Evolutionary conservation across 2,113 vertebrate species (phyloP).

Genomic region (Chelonoidis abingdonii): DNA sequence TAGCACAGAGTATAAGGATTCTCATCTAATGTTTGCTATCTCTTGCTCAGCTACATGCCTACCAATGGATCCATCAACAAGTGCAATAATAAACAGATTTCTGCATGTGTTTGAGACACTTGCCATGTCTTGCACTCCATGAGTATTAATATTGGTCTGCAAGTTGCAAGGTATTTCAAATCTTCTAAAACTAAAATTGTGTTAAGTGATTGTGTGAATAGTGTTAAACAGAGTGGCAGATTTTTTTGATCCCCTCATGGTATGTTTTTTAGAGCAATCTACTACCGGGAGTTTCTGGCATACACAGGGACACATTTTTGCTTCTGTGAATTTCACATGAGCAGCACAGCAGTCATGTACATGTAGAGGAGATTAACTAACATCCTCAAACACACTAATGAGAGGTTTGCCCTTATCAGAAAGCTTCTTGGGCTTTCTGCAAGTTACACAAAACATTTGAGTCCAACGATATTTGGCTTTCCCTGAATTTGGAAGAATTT

Average conservation of each 20-base stretch:
- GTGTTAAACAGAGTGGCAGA: background rate
- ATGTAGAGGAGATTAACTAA: background rate
- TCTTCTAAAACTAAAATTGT: background rate
- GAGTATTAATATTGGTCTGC: background rate
- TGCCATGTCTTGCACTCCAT: background rate
- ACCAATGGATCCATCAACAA: conserved; percentile 38
- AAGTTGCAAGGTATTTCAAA: background rate
- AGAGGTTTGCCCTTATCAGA: fast-evolving
- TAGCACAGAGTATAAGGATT: conserved; percentile 9
- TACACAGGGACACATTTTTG: background rate
- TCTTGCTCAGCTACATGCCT: conserved; percentile 43
- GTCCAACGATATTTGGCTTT: background rate
- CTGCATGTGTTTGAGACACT: background rate
- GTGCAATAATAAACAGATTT: background rate
- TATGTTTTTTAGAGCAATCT: background rate
- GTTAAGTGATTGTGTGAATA: background rate
- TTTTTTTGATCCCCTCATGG: fast-evolving
- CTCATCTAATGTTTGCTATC: conserved; percentile 12
- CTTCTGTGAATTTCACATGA: background rate
- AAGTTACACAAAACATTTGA: background rate
- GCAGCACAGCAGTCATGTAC: background rate
- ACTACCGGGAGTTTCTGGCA: background rate
- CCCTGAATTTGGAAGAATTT: background rate
- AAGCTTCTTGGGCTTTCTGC: background rate
- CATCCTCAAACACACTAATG: background rate